phyloP scores from a whole-genome alignment of 1,140 invertebrate species.

The Apis cerana region DNA sequence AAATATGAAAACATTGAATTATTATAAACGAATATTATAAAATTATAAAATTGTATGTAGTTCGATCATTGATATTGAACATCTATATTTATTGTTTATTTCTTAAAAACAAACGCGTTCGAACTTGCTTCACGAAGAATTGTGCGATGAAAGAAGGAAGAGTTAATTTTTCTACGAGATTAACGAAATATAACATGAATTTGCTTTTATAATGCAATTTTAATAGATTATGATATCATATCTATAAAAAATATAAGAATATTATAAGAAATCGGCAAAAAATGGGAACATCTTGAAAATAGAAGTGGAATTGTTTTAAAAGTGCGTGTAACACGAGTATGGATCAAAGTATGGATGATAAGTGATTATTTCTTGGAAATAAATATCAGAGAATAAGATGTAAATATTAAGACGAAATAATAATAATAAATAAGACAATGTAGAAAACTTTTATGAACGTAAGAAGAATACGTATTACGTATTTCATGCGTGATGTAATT shows the following conservation, averaged over 20 bases:
- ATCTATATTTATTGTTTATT: not conserved
- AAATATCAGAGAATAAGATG: not conserved
- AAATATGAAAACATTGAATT: not conserved
- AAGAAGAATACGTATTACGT: not conserved
- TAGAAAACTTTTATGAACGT: conserved; percentile 6
- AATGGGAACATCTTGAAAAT: not conserved
- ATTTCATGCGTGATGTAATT: not conserved
- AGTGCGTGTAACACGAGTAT: not conserved
- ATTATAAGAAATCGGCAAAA: not conserved
- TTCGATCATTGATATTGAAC: not conserved
- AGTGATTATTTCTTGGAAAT: not conserved
- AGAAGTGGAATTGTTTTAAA: not conserved
- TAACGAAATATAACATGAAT: not conserved
- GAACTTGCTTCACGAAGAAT: not conserved
- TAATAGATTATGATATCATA: conserved; percentile 7
- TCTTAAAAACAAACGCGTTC: not conserved
- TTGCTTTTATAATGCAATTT: not conserved
- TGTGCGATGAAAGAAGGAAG: not conserved
- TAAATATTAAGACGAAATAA: conserved; percentile 3
- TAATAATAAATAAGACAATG: not conserved
- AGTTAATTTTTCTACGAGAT: not conserved
- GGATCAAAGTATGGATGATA: not conserved
- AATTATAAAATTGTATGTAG: not conserved
- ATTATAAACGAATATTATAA: not conserved
- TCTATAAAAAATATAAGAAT: not conserved